Evolutionary conservation across 1,140 invertebrate genomes (phyloP), one percentile per base, ranked within the genome.

Genomic region (Melanaphis sacchari): DNA sequence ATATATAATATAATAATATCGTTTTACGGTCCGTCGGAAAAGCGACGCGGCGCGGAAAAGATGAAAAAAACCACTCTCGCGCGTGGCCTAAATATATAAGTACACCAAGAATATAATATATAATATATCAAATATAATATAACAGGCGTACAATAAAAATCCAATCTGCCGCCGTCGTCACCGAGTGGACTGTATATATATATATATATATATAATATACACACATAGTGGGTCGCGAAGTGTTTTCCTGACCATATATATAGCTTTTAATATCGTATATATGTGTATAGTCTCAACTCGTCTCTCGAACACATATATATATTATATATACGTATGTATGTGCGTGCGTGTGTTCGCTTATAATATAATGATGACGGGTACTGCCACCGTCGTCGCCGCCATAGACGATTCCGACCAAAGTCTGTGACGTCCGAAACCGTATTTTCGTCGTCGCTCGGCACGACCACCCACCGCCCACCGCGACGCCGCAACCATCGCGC

Each of bases 71-170:
- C 59, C 59, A 76, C 59, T n/a, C 59, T 76, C 59, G 59, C 59
- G 59, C 59, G 59, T 76, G 59, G 59, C n/a, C 59, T 76, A 76
- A 76, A 76, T 76, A 76, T 76, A 76, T 76, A 76, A 76, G 59
- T 76, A 76, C 59, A 18, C n/a, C 6, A 2, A 18, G 6, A 76
- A 76, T 11, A 59, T 31, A 59, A 59, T 66, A 66, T 66, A 66
- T 66, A 59, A 59, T 59, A 59, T 59, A 31, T 59, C 54, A 59
- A 59, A n/a, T 76, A 76, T 76, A n/a, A 76, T 76, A 76, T 76
- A 76, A 76, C 59, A 15, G 31, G 31, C 31, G n/a, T 76, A 76
- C 59, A 76, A 76, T 76, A 76, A 76, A 76, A 76, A 76, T 76
- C 59, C 59, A 76, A 76, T 76, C 59, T 76, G 59, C 59, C 59